These are phyloP conservation scores for Stegostoma tigrinum DNA, from an alignment of 2,113 vertebrate species.

Conservation along the genomic window DNA sequence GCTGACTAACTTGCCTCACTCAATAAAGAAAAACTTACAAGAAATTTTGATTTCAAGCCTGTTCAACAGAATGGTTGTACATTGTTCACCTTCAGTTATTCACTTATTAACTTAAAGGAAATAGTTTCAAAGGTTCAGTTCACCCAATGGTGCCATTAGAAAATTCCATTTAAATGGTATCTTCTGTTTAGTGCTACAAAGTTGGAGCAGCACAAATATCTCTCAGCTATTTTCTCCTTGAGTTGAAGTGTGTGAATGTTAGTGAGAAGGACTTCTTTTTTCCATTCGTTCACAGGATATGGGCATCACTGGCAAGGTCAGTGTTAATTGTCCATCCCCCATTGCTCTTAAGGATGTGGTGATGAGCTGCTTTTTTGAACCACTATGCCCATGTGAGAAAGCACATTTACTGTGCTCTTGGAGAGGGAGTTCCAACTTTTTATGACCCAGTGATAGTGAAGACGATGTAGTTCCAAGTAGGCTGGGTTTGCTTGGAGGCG, in stretches of 20 bases:
- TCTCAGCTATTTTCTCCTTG: neutral
- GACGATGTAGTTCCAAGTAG: neutral
- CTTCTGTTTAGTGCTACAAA: slow-evolving; percentile 10
- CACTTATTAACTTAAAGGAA: slow-evolving; percentile 14
- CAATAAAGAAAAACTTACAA: slow-evolving; percentile 21
- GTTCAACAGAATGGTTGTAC: neutral
- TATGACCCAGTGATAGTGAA: neutral
- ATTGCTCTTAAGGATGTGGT: too few species aligned
- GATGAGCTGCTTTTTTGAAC: too few species aligned
- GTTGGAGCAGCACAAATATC: neutral
- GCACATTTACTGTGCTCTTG: too few species aligned
- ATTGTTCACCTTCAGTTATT: slow-evolving; percentile 31
- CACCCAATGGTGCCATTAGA: neutral
- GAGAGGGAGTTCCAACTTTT: too few species aligned
- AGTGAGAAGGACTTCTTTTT: neutral
- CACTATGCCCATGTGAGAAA: too few species aligned
- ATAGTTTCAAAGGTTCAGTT: slow-evolving; percentile 12
- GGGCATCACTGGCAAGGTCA: too few species aligned
- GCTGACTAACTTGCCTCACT: neutral
- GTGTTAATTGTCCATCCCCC: too few species aligned
- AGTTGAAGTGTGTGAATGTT: neutral
- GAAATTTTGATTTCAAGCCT: neutral
- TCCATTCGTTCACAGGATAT: too few species aligned
- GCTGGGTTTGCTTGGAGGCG: too few species aligned
- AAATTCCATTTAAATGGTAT: neutral